phyloP scores from a whole-genome alignment of 1,140 invertebrate species.

The Muscidifurax raptorellus region DNA sequence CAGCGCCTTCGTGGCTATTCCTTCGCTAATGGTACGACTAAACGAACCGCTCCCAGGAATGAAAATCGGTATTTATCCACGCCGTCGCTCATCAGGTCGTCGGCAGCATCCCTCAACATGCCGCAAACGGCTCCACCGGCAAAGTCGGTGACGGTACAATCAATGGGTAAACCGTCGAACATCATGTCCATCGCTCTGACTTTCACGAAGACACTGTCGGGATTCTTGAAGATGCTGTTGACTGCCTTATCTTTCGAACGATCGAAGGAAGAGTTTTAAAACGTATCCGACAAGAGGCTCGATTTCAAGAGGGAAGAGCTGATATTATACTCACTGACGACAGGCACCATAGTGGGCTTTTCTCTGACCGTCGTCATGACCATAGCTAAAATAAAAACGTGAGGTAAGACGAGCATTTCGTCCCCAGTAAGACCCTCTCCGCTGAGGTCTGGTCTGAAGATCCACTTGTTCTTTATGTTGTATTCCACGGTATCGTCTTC shows the following conservation, averaged over 20 bases:
- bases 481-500: conserved; percentile 84
- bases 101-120: conserved; percentile 52
- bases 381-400: conserved; percentile 78
- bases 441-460: conserved; percentile 79
- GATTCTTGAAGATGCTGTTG: conserved; percentile 79
- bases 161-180: conserved; percentile 83
- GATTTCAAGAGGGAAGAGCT: not conserved
- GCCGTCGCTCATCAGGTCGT: conserved; percentile 52
- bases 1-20: not conserved
- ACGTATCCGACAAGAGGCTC: too few species aligned
- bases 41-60: conserved; percentile 55
- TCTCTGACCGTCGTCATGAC: conserved; percentile 74
- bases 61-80: conserved; percentile 59
- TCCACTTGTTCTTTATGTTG: conserved; percentile 80
- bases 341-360: conserved; percentile 79
- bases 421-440: conserved; percentile 80
- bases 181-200: conserved; percentile 81
- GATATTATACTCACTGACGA: conserved; percentile 76
- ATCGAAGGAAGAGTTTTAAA: not conserved
- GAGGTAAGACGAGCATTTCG: conserved; percentile 80
- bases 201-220: conserved; percentile 78
- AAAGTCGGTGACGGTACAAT: conserved; percentile 84
- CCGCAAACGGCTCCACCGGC: conserved; percentile 83
- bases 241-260: conserved; percentile 60
- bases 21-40: not conserved